A percentile compares a stretch with the other conserved stretches of the same genome.
These are phyloP conservation scores for Sebastiscus albofasciatus DNA, from an alignment of 2,797 vertebrate species.

Conservation along the genomic window DNA sequence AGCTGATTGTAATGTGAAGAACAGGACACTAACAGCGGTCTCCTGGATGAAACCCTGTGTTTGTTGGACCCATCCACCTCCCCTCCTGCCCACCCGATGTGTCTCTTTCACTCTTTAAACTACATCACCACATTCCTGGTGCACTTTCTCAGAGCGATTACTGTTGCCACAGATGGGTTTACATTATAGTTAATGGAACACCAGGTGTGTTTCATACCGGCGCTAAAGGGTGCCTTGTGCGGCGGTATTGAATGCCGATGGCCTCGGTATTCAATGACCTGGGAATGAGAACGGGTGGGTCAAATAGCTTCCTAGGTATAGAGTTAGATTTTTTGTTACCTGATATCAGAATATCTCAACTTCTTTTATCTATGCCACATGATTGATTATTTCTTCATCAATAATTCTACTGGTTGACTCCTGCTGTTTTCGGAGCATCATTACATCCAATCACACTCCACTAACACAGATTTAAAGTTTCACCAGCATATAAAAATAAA, in stretches of 20 bases:
- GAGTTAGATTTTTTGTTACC: background rate
- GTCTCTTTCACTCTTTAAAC: too few species aligned
- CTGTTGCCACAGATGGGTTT: too few species aligned
- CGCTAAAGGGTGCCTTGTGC: too few species aligned
- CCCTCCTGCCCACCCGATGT: too few species aligned
- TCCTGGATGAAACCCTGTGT: too few species aligned
- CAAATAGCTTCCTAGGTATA: background rate
- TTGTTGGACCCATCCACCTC: too few species aligned
- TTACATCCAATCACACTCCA: background rate
- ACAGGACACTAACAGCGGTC: too few species aligned
- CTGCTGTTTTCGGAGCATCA: background rate
- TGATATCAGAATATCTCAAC: background rate
- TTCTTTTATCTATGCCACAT: background rate
- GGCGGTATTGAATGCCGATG: too few species aligned
- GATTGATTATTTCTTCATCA: background rate
- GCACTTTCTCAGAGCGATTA: too few species aligned
- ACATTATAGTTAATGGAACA: fast-evolving
- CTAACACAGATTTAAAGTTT: background rate
- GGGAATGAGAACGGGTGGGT: background rate
- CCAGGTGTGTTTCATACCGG: too few species aligned
- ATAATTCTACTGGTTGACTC: background rate
- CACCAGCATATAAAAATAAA: background rate
- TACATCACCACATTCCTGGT: fast-evolving
- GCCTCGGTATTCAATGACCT: too few species aligned
- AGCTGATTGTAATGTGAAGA: too few species aligned